These are phyloP conservation scores for Oncorhynchus keta DNA, from an alignment of 2,113 vertebrate species.

Conservation along the genomic window DNA sequence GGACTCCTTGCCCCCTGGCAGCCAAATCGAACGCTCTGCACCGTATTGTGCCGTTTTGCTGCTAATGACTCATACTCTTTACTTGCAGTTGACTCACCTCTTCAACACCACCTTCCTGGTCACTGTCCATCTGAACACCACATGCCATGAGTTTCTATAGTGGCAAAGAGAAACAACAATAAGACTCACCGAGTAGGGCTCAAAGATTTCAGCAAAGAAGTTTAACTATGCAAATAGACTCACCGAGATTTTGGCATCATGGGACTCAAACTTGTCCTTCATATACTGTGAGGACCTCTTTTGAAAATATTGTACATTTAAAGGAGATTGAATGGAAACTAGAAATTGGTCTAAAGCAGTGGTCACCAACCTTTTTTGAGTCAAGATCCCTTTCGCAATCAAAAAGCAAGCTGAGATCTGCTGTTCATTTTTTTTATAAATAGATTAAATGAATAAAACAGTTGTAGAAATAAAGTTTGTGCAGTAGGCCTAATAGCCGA, in stretches of 20 bases:
- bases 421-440: too few relatives aligned
- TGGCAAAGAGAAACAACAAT: neutral
- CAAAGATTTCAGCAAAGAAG: neutral
- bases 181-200: too few relatives aligned
- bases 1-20: too few relatives aligned
- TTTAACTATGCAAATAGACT: conserved; percentile 27
- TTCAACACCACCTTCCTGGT: conserved; percentile 68
- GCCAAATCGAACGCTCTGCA: neutral
- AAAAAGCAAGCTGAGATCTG: too few relatives aligned
- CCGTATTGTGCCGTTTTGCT: too few relatives aligned
- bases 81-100: conserved; percentile 60
- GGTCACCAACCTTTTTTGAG: too few relatives aligned
- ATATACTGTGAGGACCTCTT: conserved; percentile 72
- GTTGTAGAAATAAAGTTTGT: too few relatives aligned
- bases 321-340: neutral
- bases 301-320: neutral
- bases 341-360: neutral
- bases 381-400: too few relatives aligned
- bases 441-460: too few relatives aligned
- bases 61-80: too few relatives aligned
- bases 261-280: conserved; percentile 77
- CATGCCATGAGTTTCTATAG: conserved; percentile 72
- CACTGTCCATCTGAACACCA: conserved; percentile 68
- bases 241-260: conserved; percentile 76
- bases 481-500: too few relatives aligned